Conservation (phyloP, 2,113 vertebrate species). For the human region DNA sequence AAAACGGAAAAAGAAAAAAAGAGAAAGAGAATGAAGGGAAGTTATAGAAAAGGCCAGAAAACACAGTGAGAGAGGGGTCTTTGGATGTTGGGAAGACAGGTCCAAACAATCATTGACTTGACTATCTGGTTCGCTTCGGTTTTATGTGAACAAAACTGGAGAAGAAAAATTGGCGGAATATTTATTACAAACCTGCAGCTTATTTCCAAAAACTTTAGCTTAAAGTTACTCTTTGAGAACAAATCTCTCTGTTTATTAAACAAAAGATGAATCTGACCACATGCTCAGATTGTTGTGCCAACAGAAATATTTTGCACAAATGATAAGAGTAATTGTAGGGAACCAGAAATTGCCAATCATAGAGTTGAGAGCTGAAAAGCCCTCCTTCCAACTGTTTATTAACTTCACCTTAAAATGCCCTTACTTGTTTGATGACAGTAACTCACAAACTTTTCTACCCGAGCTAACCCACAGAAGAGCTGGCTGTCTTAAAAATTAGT, state of each 20-base stretch:
- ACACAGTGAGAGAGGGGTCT: not conserved
- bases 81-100: not conserved
- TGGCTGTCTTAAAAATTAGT: not conserved
- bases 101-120: not conserved
- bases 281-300: constrained; percentile 37
- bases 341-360: not conserved
- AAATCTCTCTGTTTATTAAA: constrained; percentile 64
- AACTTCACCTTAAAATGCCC: constrained; percentile 47
- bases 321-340: not conserved
- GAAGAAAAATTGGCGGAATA: not conserved
- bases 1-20: not conserved
- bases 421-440: not conserved
- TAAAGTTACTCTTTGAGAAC: constrained; percentile 65
- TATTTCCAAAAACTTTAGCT: constrained; percentile 65
- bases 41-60: not conserved
- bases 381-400: not conserved
- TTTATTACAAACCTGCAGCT: not conserved
- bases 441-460: not conserved
- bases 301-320: constrained; percentile 39
- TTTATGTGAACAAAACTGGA: not conserved
- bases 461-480: not conserved
- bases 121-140: not conserved
- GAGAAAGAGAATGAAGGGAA: not conserved
- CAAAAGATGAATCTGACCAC: constrained; percentile 46
- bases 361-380: not conserved